Evolutionary conservation across 2,888 invertebrate genomes (phyloP).

Genomic region (Neocrepidodera transversa): DNA sequence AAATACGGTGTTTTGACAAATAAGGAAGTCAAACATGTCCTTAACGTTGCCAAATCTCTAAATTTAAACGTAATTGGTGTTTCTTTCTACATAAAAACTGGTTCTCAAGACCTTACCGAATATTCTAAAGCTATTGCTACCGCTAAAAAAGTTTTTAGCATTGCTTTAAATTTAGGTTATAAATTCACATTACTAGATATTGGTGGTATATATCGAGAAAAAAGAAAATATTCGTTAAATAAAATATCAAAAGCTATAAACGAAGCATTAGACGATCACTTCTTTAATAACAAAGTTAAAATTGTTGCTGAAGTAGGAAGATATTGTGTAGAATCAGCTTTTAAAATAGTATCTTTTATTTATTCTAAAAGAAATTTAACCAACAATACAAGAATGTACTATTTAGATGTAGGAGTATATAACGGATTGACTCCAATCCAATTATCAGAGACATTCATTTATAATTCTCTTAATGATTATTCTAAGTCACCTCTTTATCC

Average conservation of each 20-base stretch:
- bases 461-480: constrained; percentile 27
- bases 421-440: constrained; percentile 76
- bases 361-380: constrained; percentile 25
- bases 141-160: constrained; percentile 27
- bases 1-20: constrained; percentile 33
- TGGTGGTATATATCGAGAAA: constrained; percentile 33
- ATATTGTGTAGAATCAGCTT: constrained; percentile 35
- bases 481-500: constrained; percentile 46
- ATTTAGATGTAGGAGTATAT: constrained; percentile 97
- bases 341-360: constrained; percentile 26
- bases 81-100: constrained; percentile 30
- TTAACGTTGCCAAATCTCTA: constrained; percentile 23
- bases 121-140: constrained; percentile 23
- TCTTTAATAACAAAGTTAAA: constrained; percentile 21
- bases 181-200: constrained; percentile 33
- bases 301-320: constrained; percentile 36
- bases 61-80: constrained; percentile 32
- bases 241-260: no score
- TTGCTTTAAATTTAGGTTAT: constrained; percentile 27
- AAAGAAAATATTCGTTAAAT: no score
- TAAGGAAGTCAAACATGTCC: constrained; percentile 26
- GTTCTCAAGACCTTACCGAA: constrained; percentile 12
- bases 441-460: constrained; percentile 84
- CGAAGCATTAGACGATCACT: constrained; percentile 24
- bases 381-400: constrained; percentile 74